phyloP scores from a whole-genome alignment of 2,888 invertebrate genomes.

The Glyphotaelius pellucidus region DNA sequence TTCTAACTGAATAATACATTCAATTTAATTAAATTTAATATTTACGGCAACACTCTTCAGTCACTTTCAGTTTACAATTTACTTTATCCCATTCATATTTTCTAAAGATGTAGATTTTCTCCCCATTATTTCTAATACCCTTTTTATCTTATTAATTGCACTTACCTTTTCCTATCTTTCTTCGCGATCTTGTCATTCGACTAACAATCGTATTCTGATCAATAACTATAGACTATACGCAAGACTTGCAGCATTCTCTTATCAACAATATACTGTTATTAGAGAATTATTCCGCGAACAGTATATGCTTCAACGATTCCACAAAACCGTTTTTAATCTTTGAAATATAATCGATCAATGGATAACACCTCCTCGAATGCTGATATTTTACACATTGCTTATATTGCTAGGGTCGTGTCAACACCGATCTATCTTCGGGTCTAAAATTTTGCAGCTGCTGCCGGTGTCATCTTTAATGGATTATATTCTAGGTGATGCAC shows the following conservation, averaged over 20 bases:
- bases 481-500: slow-evolving; percentile 30
- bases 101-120: no score
- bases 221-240: background rate
- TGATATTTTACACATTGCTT: background rate
- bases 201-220: background rate
- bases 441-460: slow-evolving; percentile 37
- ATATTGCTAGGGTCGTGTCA: background rate
- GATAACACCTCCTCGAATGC: background rate
- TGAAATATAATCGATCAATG: background rate
- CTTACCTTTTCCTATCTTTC: no score
- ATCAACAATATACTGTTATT: background rate
- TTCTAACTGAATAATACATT: no score
- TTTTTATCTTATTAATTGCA: no score
- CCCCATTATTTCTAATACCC: no score
- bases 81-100: no score
- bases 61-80: no score
- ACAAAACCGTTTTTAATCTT: background rate
- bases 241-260: background rate
- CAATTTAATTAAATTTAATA: no score
- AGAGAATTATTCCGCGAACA: background rate
- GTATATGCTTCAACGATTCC: background rate
- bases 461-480: slow-evolving; percentile 24
- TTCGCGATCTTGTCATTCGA: no score
- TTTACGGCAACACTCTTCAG: no score
- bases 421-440: slow-evolving; percentile 37